A percentile compares a stretch with the other conserved stretches of the same genome.
These are phyloP conservation scores for Apteryx owenii DNA, from an alignment of 2,113 vertebrate species.

Conservation along the genomic window DNA sequence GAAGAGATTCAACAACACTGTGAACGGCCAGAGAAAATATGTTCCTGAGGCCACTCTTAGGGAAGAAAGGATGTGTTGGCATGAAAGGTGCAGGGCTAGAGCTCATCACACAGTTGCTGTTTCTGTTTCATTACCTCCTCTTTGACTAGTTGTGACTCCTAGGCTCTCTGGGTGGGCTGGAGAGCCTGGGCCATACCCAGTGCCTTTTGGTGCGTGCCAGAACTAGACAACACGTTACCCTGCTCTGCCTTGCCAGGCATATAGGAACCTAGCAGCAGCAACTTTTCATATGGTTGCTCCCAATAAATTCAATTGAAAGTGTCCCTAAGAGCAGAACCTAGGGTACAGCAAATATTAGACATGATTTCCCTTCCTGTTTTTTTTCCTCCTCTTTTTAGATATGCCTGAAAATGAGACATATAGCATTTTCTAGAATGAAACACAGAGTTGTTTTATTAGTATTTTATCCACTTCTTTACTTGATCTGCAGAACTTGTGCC, in stretches of 20 bases:
- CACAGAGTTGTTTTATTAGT: neutral
- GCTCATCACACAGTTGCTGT: neutral
- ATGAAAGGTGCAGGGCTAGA: neutral
- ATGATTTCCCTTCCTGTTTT: neutral
- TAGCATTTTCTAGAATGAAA: neutral
- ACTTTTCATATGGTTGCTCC: neutral
- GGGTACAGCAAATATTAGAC: neutral
- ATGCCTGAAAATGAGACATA: neutral
- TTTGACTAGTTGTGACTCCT: neutral
- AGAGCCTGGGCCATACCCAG: neutral
- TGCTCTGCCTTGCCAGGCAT: neutral
- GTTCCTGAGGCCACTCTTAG: neutral
- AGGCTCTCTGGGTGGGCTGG: neutral
- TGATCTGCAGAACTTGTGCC: neutral
- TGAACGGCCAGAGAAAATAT: conserved; percentile 12
- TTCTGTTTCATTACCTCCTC: neutral
- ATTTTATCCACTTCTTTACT: neutral
- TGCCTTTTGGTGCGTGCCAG: neutral
- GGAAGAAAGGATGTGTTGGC: neutral
- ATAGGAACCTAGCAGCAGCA: neutral
- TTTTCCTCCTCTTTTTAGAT: neutral
- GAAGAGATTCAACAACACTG: conserved; percentile 83
- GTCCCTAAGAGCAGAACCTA: neutral
- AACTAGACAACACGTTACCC: neutral
- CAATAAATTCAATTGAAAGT: neutral